Conservation (phyloP, 1,140 invertebrate species). For the Formica selysi region DNA sequence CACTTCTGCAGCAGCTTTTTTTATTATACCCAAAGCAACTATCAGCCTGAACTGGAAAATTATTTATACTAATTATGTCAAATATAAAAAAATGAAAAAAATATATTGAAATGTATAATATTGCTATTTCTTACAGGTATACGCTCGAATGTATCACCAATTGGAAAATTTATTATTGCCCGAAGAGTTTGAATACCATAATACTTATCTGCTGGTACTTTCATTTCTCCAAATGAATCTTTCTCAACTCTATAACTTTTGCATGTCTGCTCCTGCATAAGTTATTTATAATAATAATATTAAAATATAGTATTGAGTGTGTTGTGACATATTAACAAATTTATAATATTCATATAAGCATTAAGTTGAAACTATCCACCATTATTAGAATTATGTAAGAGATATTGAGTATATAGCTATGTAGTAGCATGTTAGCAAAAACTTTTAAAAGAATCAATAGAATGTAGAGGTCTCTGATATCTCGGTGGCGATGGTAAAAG, state of each 20-base stretch:
- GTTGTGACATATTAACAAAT: background rate
- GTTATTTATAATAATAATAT: background rate
- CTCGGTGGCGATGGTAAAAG: no score
- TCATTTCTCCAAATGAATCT: constrained; percentile 98
- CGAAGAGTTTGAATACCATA: constrained; percentile 99
- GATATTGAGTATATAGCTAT: no score
- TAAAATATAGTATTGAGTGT: background rate
- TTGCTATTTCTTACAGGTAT: constrained; percentile 92
- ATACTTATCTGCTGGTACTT: constrained; percentile 96
- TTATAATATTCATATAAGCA: no score
- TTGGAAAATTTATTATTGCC: constrained; percentile 98
- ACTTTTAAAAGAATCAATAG: no score
- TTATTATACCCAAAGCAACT: constrained; percentile 97
- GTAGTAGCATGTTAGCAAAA: no score
- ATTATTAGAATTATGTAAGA: no score
- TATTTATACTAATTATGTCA: background rate
- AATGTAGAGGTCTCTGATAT: no score
- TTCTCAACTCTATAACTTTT: constrained; percentile 90
- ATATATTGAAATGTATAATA: background rate
- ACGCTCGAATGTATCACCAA: constrained; percentile 95
- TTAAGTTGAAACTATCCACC: no score
- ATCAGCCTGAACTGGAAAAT: constrained; percentile 93
- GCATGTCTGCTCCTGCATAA: constrained; percentile 67
- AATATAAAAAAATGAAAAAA: background rate
- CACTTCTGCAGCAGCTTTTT: constrained; percentile 98